These are phyloP conservation scores for Dryococelus australis DNA, from an alignment of 2,888 invertebrate species.

Conservation along the genomic window DNA sequence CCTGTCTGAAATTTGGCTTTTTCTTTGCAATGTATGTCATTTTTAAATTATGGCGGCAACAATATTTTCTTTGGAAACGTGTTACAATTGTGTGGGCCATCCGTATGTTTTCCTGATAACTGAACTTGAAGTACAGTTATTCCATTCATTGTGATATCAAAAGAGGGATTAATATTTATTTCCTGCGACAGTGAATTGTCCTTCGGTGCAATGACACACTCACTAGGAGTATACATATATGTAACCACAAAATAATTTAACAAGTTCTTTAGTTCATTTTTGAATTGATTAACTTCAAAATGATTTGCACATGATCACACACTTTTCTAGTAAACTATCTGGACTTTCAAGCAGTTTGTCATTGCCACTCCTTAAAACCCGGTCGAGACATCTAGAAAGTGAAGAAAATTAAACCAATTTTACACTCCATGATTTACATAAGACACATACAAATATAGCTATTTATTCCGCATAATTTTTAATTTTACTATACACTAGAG, in stretches of 20 bases:
- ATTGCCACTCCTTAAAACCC: neutral
- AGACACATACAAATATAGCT: no score
- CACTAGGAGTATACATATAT: neutral
- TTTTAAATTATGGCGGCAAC: neutral
- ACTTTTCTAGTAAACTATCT: neutral
- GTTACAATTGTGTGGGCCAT: neutral
- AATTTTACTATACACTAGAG: no score
- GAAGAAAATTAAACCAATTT: no score
- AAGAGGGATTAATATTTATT: neutral
- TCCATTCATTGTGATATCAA: no score
- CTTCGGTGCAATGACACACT: neutral
- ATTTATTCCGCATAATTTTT: no score
- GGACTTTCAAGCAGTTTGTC: no score
- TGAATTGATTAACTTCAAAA: neutral
- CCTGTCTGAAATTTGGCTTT: neutral
- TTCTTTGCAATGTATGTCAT: neutral
- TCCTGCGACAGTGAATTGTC: neutral
- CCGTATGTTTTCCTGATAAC: neutral
- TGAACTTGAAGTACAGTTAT: neutral
- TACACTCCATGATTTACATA: no score
- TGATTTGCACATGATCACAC: neutral
- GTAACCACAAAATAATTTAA: neutral
- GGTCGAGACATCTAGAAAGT: slow-evolving; percentile 5
- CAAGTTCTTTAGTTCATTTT: slow-evolving; percentile 7
- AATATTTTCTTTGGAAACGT: neutral